Evolutionary conservation across 2,888 invertebrate species (phyloP), one percentile per base, ranked within the genome.

Genomic region (Pollenia amentaria): DNA sequence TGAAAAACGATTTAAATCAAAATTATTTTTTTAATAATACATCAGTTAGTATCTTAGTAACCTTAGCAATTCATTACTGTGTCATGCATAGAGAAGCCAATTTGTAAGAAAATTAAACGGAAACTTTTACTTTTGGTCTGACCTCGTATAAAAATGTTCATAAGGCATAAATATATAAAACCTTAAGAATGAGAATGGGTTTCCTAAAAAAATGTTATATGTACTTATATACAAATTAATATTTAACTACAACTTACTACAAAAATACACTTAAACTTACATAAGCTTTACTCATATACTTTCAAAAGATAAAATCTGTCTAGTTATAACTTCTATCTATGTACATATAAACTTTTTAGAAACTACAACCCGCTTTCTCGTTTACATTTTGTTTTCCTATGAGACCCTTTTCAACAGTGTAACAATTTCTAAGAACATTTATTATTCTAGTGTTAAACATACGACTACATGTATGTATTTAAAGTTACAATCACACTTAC

Each of bases 391-490:
- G 6, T 29, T 29, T 29, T 29, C 29, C 51, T 51, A 51, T 9
- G 29, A 38, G 14, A 14, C 38, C 6, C 40, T 57, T 57, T 42
- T 21, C 12, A 65, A 10, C 21, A 81, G n/a, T 81, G 51, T 67
- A 55, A 4, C 16, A 46, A 55, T 40, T 60, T 57, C 42, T 46
- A 38, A 57, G 11, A 65, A 80, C 44, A 73, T 73, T 69, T 73
- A 51, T 82, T 75, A 60, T 75, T 57, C 60, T 67, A 75, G 75
- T 75, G 75, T 75, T 81, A 75, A 60, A 64, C 67, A 62, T 67
- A 60, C 48, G 55, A 48, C 29, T 29, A 69, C 29, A 18, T 40
- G 6, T 29, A 6, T 29, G 29, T 0, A 29, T 29, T 3, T 29
- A 29, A 21, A 40, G 10, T 9, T 8, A 53, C 40, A 53, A 6